These are phyloP conservation scores for Danionella dracula DNA, from an alignment of 2,797 vertebrate genomes.

Conservation along the genomic window DNA sequence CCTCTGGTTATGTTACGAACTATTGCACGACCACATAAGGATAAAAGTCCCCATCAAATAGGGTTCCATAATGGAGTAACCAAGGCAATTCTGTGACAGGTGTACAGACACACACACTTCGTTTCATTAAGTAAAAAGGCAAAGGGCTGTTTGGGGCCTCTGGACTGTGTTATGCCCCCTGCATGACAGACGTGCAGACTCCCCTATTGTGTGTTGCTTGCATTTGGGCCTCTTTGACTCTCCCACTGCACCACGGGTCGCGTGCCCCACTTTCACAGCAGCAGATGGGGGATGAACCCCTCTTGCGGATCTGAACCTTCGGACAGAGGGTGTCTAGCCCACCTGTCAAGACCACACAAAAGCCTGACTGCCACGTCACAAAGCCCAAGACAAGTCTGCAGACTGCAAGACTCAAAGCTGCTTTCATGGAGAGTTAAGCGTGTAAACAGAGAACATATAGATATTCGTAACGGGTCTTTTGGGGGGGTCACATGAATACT, in stretches of 20 bases:
- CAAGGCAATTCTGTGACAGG: constrained; percentile 6
- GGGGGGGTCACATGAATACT: constrained; percentile 35
- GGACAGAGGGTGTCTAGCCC: constrained; percentile 49
- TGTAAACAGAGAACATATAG: constrained; percentile 8
- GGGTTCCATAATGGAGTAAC: constrained; percentile 19
- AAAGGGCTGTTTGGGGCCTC: constrained; percentile 54
- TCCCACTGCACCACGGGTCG: constrained; percentile 47
- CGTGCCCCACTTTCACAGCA: constrained; percentile 59
- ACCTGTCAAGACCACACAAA: constrained; percentile 43
- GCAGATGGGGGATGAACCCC: constrained; percentile 51
- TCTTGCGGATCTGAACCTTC: constrained; percentile 18
- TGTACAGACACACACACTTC: constrained; percentile 30
- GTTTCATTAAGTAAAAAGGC: constrained; percentile 68
- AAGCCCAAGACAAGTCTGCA: constrained; percentile 17
- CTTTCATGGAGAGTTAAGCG: constrained; percentile 6
- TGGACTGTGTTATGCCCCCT: constrained; percentile 46
- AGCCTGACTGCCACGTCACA: constrained; percentile 22
- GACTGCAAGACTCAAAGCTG: not conserved
- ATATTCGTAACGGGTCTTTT: constrained; percentile 21
- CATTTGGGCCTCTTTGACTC: constrained; percentile 21
- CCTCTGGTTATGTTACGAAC: not conserved
- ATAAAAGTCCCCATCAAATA: constrained; percentile 25
- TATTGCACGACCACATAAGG: constrained; percentile 10
- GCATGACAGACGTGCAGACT: constrained; percentile 66
- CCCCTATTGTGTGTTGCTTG: constrained; percentile 55